phyloP scores from a whole-genome alignment of 2,888 invertebrate genomes.

The Tanytarsus gracilentus region DNA sequence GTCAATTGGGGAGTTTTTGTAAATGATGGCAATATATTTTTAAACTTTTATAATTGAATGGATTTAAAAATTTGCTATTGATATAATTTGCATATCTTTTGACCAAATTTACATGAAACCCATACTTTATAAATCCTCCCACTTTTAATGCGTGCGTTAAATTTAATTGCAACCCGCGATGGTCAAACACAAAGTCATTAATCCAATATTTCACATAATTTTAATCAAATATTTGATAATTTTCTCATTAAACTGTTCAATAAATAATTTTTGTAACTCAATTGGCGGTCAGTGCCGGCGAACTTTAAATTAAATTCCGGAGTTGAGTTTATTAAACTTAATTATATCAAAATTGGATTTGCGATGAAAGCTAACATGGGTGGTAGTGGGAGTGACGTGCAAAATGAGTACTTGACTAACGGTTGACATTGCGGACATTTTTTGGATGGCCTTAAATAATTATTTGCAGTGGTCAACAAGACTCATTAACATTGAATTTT shows the following conservation, averaged over 20 bases:
- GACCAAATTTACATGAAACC: too few species aligned
- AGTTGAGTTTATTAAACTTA: constrained; percentile 17
- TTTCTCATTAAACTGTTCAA: neutral
- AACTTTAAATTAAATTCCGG: constrained; percentile 1
- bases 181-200: neutral
- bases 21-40: too few species aligned
- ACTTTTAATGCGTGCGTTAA: too few species aligned
- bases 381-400: neutral
- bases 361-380: neutral
- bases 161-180: too few species aligned
- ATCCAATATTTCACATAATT: neutral
- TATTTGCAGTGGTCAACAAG: neutral
- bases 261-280: constrained; percentile 7
- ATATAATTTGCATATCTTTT: too few species aligned
- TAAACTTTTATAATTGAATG: too few species aligned
- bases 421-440: neutral
- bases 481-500: constrained; percentile 9
- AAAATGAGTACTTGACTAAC: neutral
- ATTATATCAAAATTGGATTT: neutral
- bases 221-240: constrained; percentile 18
- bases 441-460: neutral
- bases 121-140: too few species aligned
- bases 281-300: too few species aligned
- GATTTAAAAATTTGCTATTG: too few species aligned
- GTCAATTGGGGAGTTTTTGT: too few species aligned